These are phyloP conservation scores for Mormyrops boulengeri DNA, from an alignment of 2,797 vertebrate species.

Conservation along the genomic window DNA sequence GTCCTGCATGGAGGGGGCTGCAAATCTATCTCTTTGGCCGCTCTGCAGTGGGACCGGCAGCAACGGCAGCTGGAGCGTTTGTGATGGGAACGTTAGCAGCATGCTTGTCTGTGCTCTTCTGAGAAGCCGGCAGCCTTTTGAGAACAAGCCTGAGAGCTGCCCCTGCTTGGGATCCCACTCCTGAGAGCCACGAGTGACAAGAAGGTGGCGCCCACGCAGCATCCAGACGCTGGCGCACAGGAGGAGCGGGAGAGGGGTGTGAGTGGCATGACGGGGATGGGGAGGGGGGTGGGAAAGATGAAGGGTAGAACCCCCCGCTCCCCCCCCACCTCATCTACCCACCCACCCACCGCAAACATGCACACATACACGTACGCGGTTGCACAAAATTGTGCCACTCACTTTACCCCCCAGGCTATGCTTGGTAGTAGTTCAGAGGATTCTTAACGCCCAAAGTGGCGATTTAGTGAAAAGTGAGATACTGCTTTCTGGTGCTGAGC, in stretches of 20 bases:
- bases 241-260: constrained; percentile 2
- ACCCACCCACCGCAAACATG: constrained; percentile 9
- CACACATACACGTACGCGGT: neutral
- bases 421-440: constrained; percentile 31
- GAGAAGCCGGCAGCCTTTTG: constrained; percentile 5
- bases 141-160: constrained; percentile 4
- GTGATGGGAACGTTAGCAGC: constrained; percentile 18
- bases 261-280: constrained; percentile 39
- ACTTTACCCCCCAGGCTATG: constrained; percentile 22
- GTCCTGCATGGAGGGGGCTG: neutral
- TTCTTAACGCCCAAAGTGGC: constrained; percentile 34
- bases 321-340: neutral
- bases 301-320: neutral
- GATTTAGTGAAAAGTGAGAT: constrained; percentile 23
- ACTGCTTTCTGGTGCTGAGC: constrained; percentile 10
- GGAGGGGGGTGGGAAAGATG: neutral
- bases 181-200: constrained; percentile 49
- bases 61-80: neutral
- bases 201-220: constrained; percentile 42
- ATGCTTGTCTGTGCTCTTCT: constrained; percentile 11
- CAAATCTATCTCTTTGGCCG: neutral
- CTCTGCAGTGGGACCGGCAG: neutral
- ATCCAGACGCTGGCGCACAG: constrained; percentile 21
- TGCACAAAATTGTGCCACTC: neutral
- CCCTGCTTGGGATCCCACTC: constrained; percentile 1